Base-by-base conservation (phyloP, 2,888 invertebrate genomes). In the Cephus nigrinus region DNA sequence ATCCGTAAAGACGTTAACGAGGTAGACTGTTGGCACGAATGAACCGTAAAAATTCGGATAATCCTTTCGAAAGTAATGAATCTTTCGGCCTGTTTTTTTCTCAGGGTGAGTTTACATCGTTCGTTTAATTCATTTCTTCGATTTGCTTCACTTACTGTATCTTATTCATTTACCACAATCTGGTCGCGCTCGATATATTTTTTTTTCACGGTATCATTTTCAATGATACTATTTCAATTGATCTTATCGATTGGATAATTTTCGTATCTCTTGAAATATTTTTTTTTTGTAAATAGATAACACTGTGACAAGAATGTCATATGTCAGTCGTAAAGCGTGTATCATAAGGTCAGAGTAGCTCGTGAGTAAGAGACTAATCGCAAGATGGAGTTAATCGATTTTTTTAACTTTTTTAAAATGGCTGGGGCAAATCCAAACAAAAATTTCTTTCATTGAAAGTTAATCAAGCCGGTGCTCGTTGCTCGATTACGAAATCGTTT, bases 1-100 rank as follows among this genome's bases (percentile, higher is more conserved):
- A 79, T 80, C 81, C 55, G 69, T 73, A 79, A 80, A 78, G 80
- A 85, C 83, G 79, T 76, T 85, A 85, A 82, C 81, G 78, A 84
- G 15, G 4, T 80, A 79, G 80, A 84, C 82, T 79, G 75, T 73
- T 85, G 79, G 78, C 79, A 81, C 76, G 81, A 82, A 80, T 79
- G 79, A 78, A 78, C 76, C 80, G 80, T 83, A 82, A 80, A 81
- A 81, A 79, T 80, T 77, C 75, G 74, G 79, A 83, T 80, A 84
- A 83, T 76, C 73, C 73, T 77, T 79, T 79, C 40, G 69, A 80
- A 77, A 77, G 40, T 33, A 71, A 30, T 31, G n/a, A 34, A 68
- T 78, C 71, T 72, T 76, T 55, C 5, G 40, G 15, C 40, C 15
- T 4, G 1, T 15, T 55, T 55, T 55, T 55, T 55, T 55, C 15